Conservation (phyloP, 2,113 vertebrate species). For the Arothron firmamentum region DNA sequence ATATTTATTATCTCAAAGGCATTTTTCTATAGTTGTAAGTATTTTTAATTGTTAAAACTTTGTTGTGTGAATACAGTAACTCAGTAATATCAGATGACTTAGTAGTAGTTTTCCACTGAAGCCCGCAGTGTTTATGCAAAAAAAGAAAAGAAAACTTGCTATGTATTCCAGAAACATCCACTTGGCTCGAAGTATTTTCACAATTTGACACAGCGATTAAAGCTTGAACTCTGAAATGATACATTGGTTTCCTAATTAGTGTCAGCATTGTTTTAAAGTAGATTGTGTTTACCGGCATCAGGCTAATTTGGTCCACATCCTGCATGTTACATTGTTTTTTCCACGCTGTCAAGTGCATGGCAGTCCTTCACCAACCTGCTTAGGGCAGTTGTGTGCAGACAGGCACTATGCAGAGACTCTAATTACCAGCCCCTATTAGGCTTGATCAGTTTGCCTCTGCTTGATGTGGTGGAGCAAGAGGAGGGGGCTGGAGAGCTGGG, state of each 20-base stretch:
- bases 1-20: no score
- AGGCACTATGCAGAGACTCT: constrained; percentile 70
- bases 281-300: constrained; percentile 74
- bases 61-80: no score
- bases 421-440: constrained; percentile 76
- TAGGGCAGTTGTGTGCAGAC: constrained; percentile 64
- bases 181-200: constrained; percentile 47
- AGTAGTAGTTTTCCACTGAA: neutral
- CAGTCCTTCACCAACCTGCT: constrained; percentile 69
- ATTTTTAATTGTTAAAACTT: no score
- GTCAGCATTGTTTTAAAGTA: constrained; percentile 75
- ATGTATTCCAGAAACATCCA: constrained; percentile 55
- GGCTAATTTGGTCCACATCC: constrained; percentile 73
- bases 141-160: constrained; percentile 1
- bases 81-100: neutral
- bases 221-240: constrained; percentile 66
- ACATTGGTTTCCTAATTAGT: constrained; percentile 76
- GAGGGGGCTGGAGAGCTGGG: constrained; percentile 4
- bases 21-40: no score
- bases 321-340: constrained; percentile 72
- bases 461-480: constrained; percentile 57
- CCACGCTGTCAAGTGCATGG: constrained; percentile 73
- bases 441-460: constrained; percentile 70
- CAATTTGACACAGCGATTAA: constrained; percentile 53
- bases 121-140: no score